phyloP scores from a whole-genome alignment of 2,113 vertebrate species.

The Platichthys stellatus region DNA sequence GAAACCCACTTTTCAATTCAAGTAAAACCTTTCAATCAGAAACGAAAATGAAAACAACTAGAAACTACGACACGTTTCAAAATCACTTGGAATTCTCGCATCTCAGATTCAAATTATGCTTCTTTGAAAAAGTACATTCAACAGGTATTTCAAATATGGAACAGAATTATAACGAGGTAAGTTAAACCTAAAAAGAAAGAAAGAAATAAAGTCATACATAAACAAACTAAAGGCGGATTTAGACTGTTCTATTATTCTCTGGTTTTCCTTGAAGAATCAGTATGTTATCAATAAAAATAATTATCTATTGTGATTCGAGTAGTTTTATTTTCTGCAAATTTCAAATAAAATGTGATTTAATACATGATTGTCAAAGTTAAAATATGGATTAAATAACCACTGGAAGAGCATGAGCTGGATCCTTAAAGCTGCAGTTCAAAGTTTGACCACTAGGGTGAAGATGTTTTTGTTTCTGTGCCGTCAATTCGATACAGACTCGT shows the following conservation, averaged over 20 bases:
- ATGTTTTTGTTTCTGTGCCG: too few relatives aligned
- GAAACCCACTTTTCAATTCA: conserved; percentile 54
- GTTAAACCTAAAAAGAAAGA: conserved; percentile 14
- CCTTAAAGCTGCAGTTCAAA: neutral
- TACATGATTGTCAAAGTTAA: neutral
- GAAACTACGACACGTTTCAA: conserved; percentile 38
- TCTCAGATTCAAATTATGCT: conserved; percentile 63
- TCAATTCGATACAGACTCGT: too few relatives aligned
- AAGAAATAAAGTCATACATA: neutral
- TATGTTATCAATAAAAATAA: too few relatives aligned
- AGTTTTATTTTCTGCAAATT: too few relatives aligned
- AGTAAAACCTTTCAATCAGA: conserved; percentile 62
- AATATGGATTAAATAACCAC: neutral
- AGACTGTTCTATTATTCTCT: neutral
- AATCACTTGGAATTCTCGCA: conserved; percentile 68
- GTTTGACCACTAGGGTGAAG: neutral
- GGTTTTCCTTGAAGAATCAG: too few relatives aligned
- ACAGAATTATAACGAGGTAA: conserved; percentile 59
- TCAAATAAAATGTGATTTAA: too few relatives aligned
- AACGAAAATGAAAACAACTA: neutral
- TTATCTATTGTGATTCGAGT: neutral
- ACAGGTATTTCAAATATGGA: conserved; percentile 63
- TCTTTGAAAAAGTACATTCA: conserved; percentile 79
- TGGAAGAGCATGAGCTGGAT: too few relatives aligned
- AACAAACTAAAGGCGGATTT: conserved; percentile 17